Evolutionary conservation across 2,113 vertebrate genomes (phyloP).

Genomic region (Addax nasomaculatus): DNA sequence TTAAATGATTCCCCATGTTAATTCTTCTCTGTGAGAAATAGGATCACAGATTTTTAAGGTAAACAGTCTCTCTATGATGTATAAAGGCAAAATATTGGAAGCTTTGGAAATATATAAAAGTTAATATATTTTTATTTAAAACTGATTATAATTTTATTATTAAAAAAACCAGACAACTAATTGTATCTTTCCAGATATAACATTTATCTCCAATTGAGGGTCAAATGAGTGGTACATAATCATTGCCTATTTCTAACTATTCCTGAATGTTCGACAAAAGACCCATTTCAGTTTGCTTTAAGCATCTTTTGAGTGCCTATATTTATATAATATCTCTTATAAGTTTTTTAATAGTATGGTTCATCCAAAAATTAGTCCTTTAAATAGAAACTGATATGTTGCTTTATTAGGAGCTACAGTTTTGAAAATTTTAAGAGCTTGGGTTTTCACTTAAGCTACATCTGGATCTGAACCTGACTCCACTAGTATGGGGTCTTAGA

Average conservation of each 20-base stretch:
- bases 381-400: neutral
- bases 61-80: neutral
- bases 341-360: neutral
- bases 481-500: neutral
- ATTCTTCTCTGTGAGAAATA: neutral
- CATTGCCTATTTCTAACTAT: constrained; percentile 25
- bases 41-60: neutral
- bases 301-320: neutral
- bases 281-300: constrained; percentile 19
- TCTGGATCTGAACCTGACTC: neutral
- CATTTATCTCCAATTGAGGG: neutral
- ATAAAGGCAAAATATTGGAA: neutral
- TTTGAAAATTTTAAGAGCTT: neutral
- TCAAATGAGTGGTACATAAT: neutral
- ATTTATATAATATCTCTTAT: neutral
- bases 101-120: neutral
- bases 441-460: neutral
- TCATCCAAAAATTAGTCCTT: neutral
- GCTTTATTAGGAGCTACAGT: neutral
- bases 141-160: constrained; percentile 11
- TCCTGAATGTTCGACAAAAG: constrained; percentile 16
- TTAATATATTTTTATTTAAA: constrained; percentile 4
- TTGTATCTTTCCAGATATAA: neutral
- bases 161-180: neutral
- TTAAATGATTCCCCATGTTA: neutral